These are phyloP conservation scores for Cydia amplana DNA, from an alignment of 1,140 invertebrate species.

Conservation along the genomic window DNA sequence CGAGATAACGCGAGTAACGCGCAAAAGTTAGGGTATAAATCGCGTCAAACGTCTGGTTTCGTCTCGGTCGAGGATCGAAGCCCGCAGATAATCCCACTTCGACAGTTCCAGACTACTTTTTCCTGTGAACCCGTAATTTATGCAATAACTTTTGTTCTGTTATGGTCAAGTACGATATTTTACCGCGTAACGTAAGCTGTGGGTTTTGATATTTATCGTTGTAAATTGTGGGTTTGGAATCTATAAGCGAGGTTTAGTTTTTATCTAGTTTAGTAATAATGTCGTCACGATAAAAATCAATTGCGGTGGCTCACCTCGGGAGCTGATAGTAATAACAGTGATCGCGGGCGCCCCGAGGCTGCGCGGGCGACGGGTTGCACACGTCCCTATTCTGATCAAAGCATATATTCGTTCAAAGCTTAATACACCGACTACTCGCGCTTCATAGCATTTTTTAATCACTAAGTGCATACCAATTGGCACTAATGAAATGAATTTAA, in stretches of 20 bases:
- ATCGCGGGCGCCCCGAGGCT: constrained; percentile 49
- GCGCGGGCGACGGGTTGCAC: constrained; percentile 34
- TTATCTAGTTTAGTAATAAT: constrained; percentile 62
- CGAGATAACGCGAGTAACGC: constrained; percentile 69
- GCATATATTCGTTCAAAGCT: too few relatives aligned
- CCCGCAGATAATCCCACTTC: constrained; percentile 68
- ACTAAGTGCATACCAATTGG: not conserved
- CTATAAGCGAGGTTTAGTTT: constrained; percentile 45
- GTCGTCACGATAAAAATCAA: constrained; percentile 70
- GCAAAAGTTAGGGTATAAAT: constrained; percentile 72
- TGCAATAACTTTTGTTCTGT: constrained; percentile 47
- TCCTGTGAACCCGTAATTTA: constrained; percentile 52
- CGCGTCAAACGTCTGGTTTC: constrained; percentile 61
- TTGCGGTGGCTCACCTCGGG: constrained; percentile 55
- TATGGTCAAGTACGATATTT: constrained; percentile 33
- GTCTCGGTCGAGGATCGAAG: constrained; percentile 55
- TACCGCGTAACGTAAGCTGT: not conserved
- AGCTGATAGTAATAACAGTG: constrained; percentile 64
- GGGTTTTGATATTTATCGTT: constrained; percentile 49
- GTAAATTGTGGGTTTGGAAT: constrained; percentile 53
- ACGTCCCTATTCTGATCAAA: constrained; percentile 28
- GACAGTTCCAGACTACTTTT: constrained; percentile 64
- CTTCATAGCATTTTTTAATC: not conserved
- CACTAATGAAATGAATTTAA: too few relatives aligned
- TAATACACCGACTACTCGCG: not conserved